Base-by-base conservation (phyloP, 2,888 invertebrate genomes). In the Oxytorus armatus region DNA sequence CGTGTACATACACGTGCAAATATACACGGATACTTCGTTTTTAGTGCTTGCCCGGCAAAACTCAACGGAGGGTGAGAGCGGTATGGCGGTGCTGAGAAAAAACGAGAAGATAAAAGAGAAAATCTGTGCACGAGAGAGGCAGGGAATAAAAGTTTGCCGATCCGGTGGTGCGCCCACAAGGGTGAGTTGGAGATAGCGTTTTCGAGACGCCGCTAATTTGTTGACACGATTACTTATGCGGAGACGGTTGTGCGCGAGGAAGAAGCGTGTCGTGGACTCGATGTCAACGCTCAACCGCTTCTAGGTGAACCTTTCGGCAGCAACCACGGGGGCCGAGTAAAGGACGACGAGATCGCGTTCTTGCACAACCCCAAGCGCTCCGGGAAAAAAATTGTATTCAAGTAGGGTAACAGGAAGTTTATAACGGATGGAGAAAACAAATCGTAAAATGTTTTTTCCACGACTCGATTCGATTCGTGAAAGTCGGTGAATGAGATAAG, bases 171-270 rank as follows among this genome's bases (percentile, higher is more conserved):
- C 14, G 55, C 18, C 10, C 3, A 23, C 14, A 29, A 14, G 25
- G n/a, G 8, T 53, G 23, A 7, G 23, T 25, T 3, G 49, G 44
- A 80, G 82, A 82, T 80, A 80, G 63, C 73, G 53, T 49, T 39
- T 23, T 63, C 44, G 68, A 72, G 74, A 14, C 5, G 29, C 61
- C 70, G 77, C 77, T 77, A 80, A 80, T 82, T 82, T 82, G 79
- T 82, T 82, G 79, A 77, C 80, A 80, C 77, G 61, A 82, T 82
- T 80, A 77, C 82, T 82, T 82, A 82, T 82, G 74, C 77, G 59
- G 49, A 23, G 51, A 39, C 59, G 61, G 1, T n/a, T 4, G 51
- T 4, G n/a, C n/a, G 23, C 23, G n/a, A 25, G 44, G 14, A 14
- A 68, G 65, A 63, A 73, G 57, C 80, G 80, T 77, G 80, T 72